Conservation (phyloP, 2,113 vertebrate species). For the Microtus pennsylvanicus region DNA sequence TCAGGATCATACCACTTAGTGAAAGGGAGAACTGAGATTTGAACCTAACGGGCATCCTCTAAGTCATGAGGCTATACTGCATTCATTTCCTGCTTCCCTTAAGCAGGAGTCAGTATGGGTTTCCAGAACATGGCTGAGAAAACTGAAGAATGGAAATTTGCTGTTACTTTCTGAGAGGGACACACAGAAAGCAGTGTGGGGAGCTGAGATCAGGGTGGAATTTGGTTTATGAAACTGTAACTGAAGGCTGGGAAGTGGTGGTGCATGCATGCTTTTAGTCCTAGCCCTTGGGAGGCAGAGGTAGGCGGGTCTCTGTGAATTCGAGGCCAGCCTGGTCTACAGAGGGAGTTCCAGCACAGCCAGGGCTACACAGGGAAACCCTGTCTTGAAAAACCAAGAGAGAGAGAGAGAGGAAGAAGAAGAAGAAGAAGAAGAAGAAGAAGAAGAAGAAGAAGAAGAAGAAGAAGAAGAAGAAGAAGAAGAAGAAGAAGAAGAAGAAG, state of each 20-base stretch:
- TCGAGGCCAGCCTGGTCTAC: too few species aligned
- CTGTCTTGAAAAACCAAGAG: too few species aligned
- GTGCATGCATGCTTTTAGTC: too few species aligned
- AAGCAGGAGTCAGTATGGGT: background rate
- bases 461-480: too few species aligned
- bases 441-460: too few species aligned
- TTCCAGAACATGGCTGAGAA: slow-evolving; percentile 36
- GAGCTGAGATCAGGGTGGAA: background rate
- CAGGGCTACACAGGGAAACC: too few species aligned
- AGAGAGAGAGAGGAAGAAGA: too few species aligned
- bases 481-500: too few species aligned
- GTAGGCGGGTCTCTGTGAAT: too few species aligned
- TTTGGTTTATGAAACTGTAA: slow-evolving; percentile 1
- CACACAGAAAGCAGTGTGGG: background rate
- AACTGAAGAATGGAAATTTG: slow-evolving; percentile 10
- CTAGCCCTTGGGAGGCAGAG: too few species aligned
- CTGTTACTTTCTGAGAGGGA: background rate
- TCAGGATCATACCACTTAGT: slow-evolving; percentile 17
- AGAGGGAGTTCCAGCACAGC: too few species aligned
- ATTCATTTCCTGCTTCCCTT: slow-evolving; percentile 23
- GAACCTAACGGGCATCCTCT: background rate
- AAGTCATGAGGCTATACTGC: background rate
- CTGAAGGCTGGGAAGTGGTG: background rate
- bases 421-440: too few species aligned
- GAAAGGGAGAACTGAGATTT: slow-evolving; percentile 16